Percentiles rank a stretch among this genome's conserved stretches.
These are phyloP conservation scores for Enteromius afrohamiltoni DNA, from an alignment of 2,797 vertebrate species.

Conservation along the genomic window DNA sequence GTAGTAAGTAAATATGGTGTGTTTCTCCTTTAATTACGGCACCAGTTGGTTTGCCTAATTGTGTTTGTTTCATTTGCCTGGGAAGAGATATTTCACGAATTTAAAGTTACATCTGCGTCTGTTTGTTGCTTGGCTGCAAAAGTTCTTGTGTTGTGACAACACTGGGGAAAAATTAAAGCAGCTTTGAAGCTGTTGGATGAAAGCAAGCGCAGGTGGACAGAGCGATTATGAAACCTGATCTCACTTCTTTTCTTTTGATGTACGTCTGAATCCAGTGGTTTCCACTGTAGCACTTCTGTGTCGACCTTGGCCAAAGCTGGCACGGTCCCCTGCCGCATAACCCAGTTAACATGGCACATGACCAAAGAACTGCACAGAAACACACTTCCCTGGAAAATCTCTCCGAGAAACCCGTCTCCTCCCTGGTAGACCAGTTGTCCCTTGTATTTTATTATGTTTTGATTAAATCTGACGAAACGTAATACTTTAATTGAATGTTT, in stretches of 20 bases:
- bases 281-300: conserved; percentile 44
- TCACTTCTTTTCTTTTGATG: conserved; percentile 39
- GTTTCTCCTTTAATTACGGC: conserved; percentile 58
- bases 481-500: conserved; percentile 99
- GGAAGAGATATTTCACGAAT: not conserved
- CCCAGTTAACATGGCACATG: conserved; percentile 50
- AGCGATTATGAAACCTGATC: conserved; percentile 53
- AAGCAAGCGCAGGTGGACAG: conserved; percentile 32
- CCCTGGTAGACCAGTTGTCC: conserved; percentile 77
- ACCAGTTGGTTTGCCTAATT: conserved; percentile 29
- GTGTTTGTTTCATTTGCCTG: conserved; percentile 1
- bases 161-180: conserved; percentile 13
- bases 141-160: conserved; percentile 30
- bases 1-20: conserved; percentile 70
- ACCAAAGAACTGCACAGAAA: conserved; percentile 51
- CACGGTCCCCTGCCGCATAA: conserved; percentile 38
- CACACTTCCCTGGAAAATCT: conserved; percentile 12
- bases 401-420: conserved; percentile 15
- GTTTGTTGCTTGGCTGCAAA: conserved; percentile 37
- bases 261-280: conserved; percentile 53
- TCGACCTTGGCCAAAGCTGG: conserved; percentile 50
- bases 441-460: conserved; percentile 96
- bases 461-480: conserved; percentile 97
- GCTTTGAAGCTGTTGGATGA: conserved; percentile 42
- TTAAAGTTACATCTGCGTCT: conserved; percentile 27